Conservation (phyloP, 2,888 invertebrate genomes). For the Argyresthia albistria region DNA sequence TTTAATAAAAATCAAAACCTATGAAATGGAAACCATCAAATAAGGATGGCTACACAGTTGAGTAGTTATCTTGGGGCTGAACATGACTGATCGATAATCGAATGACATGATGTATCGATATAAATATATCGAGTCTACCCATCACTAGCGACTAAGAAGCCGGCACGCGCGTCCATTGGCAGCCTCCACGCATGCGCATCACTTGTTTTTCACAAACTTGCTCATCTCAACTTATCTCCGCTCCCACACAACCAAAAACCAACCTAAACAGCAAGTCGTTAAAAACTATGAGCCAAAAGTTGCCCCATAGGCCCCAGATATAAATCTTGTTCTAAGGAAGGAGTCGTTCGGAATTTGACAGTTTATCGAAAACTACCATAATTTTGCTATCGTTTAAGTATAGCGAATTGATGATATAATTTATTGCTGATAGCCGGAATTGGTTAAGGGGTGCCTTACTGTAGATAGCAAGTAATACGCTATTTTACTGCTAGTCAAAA, state of each 20-base stretch:
- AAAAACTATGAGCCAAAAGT: not conserved
- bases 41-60: too few species aligned
- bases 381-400: not conserved
- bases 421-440: not conserved
- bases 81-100: too few species aligned
- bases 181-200: constrained; percentile 41
- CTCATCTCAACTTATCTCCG: not conserved
- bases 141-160: constrained; percentile 23
- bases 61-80: too few species aligned
- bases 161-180: constrained; percentile 44
- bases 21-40: too few species aligned
- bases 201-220: constrained; percentile 40
- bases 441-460: too few species aligned
- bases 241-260: not conserved
- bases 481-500: too few species aligned
- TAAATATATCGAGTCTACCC: constrained; percentile 5
- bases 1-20: too few species aligned
- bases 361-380: constrained; percentile 30
- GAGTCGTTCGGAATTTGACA: constrained; percentile 17
- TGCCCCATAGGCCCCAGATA: not conserved
- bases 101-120: too few species aligned
- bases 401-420: not conserved
- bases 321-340: constrained; percentile 13
- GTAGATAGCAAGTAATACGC: too few species aligned
- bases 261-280: not conserved